Base-by-base conservation (phyloP, 2,888 invertebrate genomes). In the Drosophila tanythrix region DNA sequence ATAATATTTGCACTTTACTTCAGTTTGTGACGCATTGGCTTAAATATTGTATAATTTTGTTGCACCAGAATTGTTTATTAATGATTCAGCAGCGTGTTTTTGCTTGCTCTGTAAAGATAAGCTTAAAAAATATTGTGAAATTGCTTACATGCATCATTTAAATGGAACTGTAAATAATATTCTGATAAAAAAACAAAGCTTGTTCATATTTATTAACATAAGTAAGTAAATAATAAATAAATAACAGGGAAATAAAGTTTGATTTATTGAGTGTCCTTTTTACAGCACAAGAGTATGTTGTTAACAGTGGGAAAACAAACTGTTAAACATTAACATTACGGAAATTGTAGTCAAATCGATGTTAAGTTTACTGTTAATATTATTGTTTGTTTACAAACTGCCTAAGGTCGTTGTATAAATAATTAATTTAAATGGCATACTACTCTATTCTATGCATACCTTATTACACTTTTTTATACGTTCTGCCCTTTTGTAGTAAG, bases 11-110 rank as follows among this genome's bases (percentile, higher is more conserved):
- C 3, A n/a, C 3, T 59, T 5, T 15, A 15, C 27, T 50, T 13
- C 27, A 36, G 13, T 8, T 33, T 31, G 13, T 61, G 21, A 40
- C 13, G 31, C 57, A 57, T 15, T 57, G 5, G 5, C 1, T 57
- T 31, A 6, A 29, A 29, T 21, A 52, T 33, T 8, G 53, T 29
- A 46, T 10, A 21, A 57, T 21, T 2, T 57, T 21, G 10, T 10
- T 60, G 18, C 25, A 3, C 8, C 40, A 25, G 1, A 33, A 36
- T 56, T 65, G 31, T 25, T 50, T 35, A 50, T 51, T 13, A 56
- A 52, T 76, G 61, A 76, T 38, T 72, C 72, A 76, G 21, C 64
- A 68, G 38, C 15, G n/a, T 53, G 33, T 48, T 55, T 52, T 51
- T 50, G 6, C 43, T 21, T 57, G 21, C 25, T 33, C n/a, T 15